Evolutionary conservation across 2,113 vertebrate genomes (phyloP).

Genomic region (Anser brachyrhynchus): DNA sequence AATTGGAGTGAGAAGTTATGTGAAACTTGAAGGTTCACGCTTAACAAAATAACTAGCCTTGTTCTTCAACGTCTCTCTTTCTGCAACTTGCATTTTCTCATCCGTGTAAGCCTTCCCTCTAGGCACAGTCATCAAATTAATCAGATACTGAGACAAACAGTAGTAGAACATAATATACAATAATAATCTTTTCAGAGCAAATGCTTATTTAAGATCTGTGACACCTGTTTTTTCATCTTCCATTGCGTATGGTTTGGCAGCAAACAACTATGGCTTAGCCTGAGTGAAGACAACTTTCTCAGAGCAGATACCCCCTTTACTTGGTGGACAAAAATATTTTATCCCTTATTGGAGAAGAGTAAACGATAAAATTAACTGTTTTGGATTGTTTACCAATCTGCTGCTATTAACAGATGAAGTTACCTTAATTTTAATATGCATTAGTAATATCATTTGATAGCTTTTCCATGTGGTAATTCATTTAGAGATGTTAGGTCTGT

Average conservation of each 20-base stretch:
- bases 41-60: not conserved
- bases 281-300: not conserved
- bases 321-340: not conserved
- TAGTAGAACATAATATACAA: not conserved
- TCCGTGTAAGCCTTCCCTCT: not conserved
- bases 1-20: slow-evolving; percentile 37
- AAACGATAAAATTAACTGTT: not conserved
- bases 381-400: not conserved
- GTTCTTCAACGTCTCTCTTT: not conserved
- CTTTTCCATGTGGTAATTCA: not conserved
- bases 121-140: not conserved
- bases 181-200: not conserved
- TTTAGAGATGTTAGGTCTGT: not conserved
- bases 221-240: not conserved
- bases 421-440: not conserved
- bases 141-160: not conserved
- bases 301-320: not conserved
- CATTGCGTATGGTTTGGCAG: not conserved
- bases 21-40: not conserved
- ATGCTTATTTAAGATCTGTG: not conserved
- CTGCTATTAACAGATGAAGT: not conserved
- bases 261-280: not conserved
- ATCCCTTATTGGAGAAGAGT: not conserved
- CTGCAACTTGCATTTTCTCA: not conserved
- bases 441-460: not conserved